Percentiles rank a stretch among this genome's conserved stretches.
These are phyloP conservation scores for Characodon lateralis DNA, from an alignment of 2,797 vertebrate species.

Conservation along the genomic window DNA sequence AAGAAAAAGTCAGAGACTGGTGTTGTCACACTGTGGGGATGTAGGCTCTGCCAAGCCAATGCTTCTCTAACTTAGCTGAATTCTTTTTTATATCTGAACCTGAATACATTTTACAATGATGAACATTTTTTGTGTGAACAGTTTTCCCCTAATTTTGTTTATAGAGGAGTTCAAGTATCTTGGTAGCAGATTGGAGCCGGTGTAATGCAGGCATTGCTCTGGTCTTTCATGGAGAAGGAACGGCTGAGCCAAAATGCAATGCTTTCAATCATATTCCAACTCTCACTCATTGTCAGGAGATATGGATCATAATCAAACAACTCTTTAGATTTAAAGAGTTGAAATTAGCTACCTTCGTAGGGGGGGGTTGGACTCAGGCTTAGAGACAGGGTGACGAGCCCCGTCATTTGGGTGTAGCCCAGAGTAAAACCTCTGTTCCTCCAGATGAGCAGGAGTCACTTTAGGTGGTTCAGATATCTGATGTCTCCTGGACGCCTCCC, in stretches of 20 bases:
- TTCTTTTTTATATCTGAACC: constrained; percentile 16
- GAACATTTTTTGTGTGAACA: not conserved
- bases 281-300: not conserved
- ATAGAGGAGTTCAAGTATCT: not conserved
- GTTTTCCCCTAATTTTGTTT: not conserved
- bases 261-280: too few species aligned
- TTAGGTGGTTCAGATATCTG: not conserved
- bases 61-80: constrained; percentile 26
- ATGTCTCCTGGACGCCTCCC: not conserved
- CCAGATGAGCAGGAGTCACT: not conserved
- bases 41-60: constrained; percentile 31
- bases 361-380: not conserved
- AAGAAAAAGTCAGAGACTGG: constrained; percentile 41
- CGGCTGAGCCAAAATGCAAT: too few species aligned
- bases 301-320: not conserved
- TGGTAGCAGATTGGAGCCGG: too few species aligned
- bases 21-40: constrained; percentile 29
- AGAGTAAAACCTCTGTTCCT: not conserved
- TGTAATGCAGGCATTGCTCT: not conserved
- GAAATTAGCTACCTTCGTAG: not conserved
- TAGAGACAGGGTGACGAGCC: too few species aligned
- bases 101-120: constrained; percentile 9
- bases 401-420: not conserved
- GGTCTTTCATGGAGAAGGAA: not conserved
- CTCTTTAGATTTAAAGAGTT: not conserved